Evolutionary conservation across 2,113 vertebrate genomes (phyloP).

Genomic region (Onychostoma macrolepis): DNA sequence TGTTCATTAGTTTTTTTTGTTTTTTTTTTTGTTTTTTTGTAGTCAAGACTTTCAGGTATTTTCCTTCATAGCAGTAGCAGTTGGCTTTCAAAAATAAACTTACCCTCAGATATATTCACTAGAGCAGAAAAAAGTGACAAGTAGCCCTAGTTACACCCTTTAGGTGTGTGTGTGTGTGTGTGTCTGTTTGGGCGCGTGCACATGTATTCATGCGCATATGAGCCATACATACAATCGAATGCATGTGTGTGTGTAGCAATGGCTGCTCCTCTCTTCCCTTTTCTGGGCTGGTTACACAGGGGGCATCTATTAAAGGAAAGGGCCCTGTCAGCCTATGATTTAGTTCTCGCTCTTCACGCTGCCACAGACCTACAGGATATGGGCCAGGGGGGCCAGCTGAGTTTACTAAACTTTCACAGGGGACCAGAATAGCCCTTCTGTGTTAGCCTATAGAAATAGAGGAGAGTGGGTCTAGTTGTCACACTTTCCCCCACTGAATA

Average conservation of each 20-base stretch:
- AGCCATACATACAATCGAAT: background rate
- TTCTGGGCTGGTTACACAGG: slow-evolving; percentile 75
- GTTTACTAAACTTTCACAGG: slow-evolving; percentile 75
- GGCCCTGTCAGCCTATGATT: slow-evolving; percentile 75
- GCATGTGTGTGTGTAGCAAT: slow-evolving; percentile 20
- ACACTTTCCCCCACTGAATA: background rate
- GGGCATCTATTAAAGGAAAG: slow-evolving; percentile 77
- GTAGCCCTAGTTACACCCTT: background rate
- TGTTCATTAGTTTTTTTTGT: too few relatives aligned
- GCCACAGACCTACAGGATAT: slow-evolving; percentile 66
- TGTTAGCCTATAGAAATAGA: slow-evolving; percentile 36
- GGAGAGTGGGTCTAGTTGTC: background rate
- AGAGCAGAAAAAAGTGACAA: background rate
- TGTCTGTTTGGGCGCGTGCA: background rate
- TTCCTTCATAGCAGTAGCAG: background rate
- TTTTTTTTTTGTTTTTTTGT: background rate
- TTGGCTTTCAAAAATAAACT: background rate
- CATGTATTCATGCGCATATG: background rate
- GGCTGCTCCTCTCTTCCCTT: slow-evolving; percentile 72
- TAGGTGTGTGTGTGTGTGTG: background rate
- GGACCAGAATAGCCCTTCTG: slow-evolving; percentile 68
- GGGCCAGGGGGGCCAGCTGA: slow-evolving; percentile 70
- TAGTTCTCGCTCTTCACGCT: slow-evolving; percentile 58
- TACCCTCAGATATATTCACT: background rate
- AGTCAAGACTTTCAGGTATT: slow-evolving; percentile 12